phyloP scores from a whole-genome alignment of 2,888 invertebrate species.

The Lasioglossum villosulum region DNA sequence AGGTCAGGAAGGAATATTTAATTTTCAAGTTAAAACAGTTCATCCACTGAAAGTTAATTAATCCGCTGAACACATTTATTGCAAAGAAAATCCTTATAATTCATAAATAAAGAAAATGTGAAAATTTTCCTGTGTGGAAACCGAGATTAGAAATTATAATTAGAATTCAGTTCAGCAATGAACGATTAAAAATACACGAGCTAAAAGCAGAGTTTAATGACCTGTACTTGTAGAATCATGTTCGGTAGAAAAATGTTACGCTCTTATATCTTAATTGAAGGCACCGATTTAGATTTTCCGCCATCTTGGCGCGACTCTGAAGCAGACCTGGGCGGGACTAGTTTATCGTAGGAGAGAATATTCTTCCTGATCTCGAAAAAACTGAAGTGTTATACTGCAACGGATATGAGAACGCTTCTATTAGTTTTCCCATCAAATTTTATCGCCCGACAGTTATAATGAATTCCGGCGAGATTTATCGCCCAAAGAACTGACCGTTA shows the following conservation, averaged over 20 bases:
- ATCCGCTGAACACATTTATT: neutral
- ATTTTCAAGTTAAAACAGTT: no score
- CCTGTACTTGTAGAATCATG: neutral
- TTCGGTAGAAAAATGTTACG: neutral
- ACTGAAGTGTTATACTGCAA: neutral
- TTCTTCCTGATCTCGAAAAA: constrained; percentile 20
- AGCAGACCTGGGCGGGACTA: no score
- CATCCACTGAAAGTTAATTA: no score
- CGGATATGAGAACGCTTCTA: neutral
- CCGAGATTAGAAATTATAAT: neutral
- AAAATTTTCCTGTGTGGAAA: neutral
- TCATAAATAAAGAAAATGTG: neutral
- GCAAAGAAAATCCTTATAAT: neutral
- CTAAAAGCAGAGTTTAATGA: neutral
- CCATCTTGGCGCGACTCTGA: neutral
- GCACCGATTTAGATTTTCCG: neutral
- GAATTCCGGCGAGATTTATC: constrained; percentile 51
- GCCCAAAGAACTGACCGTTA: constrained; percentile 36
- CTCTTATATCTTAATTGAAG: neutral
- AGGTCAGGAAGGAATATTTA: no score
- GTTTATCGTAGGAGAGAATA: constrained; percentile 11
- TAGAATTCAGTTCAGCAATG: neutral
- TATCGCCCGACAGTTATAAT: constrained; percentile 45
- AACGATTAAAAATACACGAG: neutral
- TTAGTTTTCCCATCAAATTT: constrained; percentile 38